phyloP scores from a whole-genome alignment of 2,888 invertebrate species.

The Melinaea menophilus region DNA sequence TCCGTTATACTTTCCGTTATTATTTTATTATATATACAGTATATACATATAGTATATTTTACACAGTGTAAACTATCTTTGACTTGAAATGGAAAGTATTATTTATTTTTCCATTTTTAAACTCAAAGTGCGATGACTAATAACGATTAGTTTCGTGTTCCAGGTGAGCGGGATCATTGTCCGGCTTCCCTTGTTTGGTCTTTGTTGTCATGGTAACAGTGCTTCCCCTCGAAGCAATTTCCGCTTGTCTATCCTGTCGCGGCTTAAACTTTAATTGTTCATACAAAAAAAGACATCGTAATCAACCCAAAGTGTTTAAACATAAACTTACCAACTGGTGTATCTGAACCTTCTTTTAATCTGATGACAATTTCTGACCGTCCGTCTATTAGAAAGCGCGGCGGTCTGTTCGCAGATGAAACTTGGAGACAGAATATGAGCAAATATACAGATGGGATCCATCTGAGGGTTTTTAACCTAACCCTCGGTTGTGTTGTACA shows the following conservation, averaged over 20 bases:
- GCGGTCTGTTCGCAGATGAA: conserved; percentile 83
- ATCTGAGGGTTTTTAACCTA: conserved; percentile 61
- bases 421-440: conserved; percentile 42
- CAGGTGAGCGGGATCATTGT: conserved; percentile 35
- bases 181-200: conserved; percentile 66
- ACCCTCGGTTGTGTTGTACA: conserved; percentile 50
- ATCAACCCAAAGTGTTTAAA: neutral
- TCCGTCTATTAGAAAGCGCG: conserved; percentile 91
- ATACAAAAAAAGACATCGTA: neutral
- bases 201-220: conserved; percentile 64
- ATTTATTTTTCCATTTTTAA: neutral
- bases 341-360: conserved; percentile 91
- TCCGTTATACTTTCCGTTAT: too few relatives aligned
- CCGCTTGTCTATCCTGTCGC: conserved; percentile 53
- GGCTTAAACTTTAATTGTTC: conserved; percentile 23
- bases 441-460: conserved; percentile 35
- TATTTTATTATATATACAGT: too few relatives aligned
- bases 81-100: neutral
- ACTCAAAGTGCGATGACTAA: conserved; percentile 31
- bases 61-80: neutral
- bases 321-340: conserved; percentile 84
- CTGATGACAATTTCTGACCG: conserved; percentile 94
- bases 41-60: too few relatives aligned
- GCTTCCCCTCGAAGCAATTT: conserved; percentile 56
- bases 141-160: conserved; percentile 31